phyloP scores from a whole-genome alignment of 2,797 vertebrate genomes.

The Gymnoscopelus braueri region DNA sequence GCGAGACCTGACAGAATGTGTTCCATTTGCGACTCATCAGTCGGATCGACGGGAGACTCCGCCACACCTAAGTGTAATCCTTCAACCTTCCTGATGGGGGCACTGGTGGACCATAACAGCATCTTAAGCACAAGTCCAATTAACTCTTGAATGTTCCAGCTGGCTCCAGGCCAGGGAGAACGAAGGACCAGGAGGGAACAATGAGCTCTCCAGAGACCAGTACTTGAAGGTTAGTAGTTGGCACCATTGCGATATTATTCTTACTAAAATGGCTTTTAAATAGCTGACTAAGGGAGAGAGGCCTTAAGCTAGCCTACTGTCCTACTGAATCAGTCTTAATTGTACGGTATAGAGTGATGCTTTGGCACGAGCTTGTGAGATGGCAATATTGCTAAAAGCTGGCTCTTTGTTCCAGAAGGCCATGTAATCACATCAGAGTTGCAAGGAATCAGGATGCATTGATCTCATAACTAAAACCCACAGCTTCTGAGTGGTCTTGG shows the following conservation, averaged over 20 bases:
- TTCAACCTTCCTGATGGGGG: slow-evolving; percentile 43
- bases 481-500: background rate
- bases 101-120: slow-evolving; percentile 39
- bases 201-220: slow-evolving; percentile 16
- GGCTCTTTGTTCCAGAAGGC: slow-evolving; percentile 39
- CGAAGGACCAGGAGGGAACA: slow-evolving; percentile 8
- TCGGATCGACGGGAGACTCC: background rate
- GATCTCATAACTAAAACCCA: slow-evolving; percentile 35
- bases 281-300: slow-evolving; percentile 46
- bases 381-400: slow-evolving; percentile 61
- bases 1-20: too few relatives aligned
- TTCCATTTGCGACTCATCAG: too few relatives aligned
- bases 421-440: slow-evolving; percentile 48
- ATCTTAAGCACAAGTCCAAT: background rate
- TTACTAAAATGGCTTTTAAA: slow-evolving; percentile 45
- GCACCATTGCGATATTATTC: slow-evolving; percentile 40
- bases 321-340: slow-evolving; percentile 45
- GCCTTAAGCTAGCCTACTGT: slow-evolving; percentile 31
- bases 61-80: slow-evolving; percentile 19
- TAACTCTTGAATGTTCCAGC: slow-evolving; percentile 6
- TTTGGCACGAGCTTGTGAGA: slow-evolving; percentile 46
- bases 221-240: slow-evolving; percentile 13
- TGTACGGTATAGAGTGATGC: slow-evolving; percentile 38
- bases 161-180: slow-evolving; percentile 11
- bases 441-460: slow-evolving; percentile 11